Evolutionary conservation across 2,888 invertebrate genomes (phyloP).

Genomic region (Ischnura elegans): DNA sequence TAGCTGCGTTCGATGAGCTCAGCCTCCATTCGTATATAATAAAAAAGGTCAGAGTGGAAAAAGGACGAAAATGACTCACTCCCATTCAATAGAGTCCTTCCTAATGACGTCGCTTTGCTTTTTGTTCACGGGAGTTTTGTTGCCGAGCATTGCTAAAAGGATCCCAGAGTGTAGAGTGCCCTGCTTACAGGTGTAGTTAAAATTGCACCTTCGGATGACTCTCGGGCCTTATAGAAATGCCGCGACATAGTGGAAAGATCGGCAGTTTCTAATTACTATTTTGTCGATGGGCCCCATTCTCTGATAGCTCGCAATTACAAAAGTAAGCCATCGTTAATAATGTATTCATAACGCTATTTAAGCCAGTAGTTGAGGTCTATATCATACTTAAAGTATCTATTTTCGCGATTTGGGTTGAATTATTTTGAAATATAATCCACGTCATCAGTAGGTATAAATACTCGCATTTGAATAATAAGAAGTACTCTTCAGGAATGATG

Average conservation of each 20-base stretch:
- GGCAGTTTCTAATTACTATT: conserved; percentile 15
- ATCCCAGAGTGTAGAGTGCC: not conserved
- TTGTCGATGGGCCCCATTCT: not conserved
- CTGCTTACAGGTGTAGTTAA: not conserved
- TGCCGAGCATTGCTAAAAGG: conserved; percentile 23
- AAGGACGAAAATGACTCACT: not conserved
- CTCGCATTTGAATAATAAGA: no score
- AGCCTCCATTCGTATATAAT: conserved; percentile 18
- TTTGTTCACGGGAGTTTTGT: conserved; percentile 38
- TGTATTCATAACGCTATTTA: not conserved
- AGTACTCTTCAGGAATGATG: no score
- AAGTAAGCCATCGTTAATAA: not conserved
- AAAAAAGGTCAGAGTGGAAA: not conserved
- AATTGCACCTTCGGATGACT: not conserved
- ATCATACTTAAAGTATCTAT: not conserved
- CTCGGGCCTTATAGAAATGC: not conserved
- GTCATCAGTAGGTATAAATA: no score
- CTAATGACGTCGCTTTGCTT: conserved; percentile 60
- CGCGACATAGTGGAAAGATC: not conserved
- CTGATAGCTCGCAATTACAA: not conserved
- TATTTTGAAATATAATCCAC: not conserved
- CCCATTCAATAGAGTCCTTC: conserved; percentile 37
- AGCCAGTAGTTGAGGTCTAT: not conserved
- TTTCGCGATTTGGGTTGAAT: not conserved
- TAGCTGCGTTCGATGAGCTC: conserved; percentile 34